A percentile compares a stretch with the other conserved stretches of the same genome.
Conservation (phyloP, 2,113 vertebrate species). For the Mastomys natalensis region DNA sequence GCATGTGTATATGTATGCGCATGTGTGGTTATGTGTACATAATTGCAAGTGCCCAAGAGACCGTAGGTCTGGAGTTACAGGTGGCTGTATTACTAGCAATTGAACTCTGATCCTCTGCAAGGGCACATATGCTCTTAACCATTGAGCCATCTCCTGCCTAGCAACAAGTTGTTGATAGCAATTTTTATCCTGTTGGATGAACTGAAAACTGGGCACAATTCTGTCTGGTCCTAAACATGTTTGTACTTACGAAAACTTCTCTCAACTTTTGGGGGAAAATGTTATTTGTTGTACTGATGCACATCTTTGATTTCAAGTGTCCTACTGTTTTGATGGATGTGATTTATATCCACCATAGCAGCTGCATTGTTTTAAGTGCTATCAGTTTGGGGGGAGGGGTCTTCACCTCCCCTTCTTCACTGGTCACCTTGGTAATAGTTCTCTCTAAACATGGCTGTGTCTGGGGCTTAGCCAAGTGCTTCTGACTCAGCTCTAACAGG, state of each 20-base stretch:
- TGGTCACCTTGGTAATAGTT: slow-evolving; percentile 93
- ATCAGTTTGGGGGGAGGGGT: slow-evolving; percentile 90
- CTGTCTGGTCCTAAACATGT: slow-evolving; percentile 88
- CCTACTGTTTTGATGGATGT: slow-evolving; percentile 97
- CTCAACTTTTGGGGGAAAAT: slow-evolving; percentile 97
- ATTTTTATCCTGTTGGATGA: slow-evolving; percentile 57
- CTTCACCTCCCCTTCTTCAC: slow-evolving; percentile 98
- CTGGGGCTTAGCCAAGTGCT: slow-evolving; percentile 97
- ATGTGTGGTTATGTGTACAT: background rate
- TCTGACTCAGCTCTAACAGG: slow-evolving; percentile 96
- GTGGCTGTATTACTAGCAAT: background rate
- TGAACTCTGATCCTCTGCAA: background rate
- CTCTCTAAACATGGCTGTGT: slow-evolving; percentile 99
- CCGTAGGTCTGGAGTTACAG: background rate
- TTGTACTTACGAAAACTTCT: slow-evolving; percentile 96
- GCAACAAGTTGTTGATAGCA: slow-evolving; percentile 79
- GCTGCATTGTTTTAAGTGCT: slow-evolving; percentile 96
- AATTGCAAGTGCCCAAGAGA: background rate
- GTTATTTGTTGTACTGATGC: slow-evolving; percentile 96
- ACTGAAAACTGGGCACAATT: slow-evolving; percentile 61
- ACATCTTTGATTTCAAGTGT: slow-evolving; percentile 97
- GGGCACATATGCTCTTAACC: background rate
- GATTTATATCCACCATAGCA: slow-evolving; percentile 92
- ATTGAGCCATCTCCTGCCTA: background rate
- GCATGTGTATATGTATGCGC: background rate